phyloP scores from a whole-genome alignment of 1,140 invertebrate species.

The Drosophila repletoides region DNA sequence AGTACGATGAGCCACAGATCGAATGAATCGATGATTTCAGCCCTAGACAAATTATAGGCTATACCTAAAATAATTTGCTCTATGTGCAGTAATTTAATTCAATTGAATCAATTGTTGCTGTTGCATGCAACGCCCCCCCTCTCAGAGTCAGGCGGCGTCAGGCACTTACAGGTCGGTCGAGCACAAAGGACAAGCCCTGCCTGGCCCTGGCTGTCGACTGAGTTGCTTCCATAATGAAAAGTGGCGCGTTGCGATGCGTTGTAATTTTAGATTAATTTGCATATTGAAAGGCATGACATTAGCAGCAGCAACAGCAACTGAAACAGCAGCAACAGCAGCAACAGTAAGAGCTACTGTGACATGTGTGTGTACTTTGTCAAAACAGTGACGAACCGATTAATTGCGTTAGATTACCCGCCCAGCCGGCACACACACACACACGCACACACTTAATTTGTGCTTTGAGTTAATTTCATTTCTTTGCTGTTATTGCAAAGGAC shows the following conservation, averaged over 20 bases:
- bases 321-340: conserved; percentile 8
- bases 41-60: not conserved
- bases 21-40: not conserved
- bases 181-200: not conserved
- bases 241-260: conserved; percentile 24
- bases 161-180: not conserved
- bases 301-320: conserved; percentile 7
- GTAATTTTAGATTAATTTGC: conserved; percentile 75
- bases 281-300: conserved; percentile 67
- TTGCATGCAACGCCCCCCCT: not conserved
- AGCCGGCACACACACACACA: conserved; percentile 2
- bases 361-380: conserved; percentile 58
- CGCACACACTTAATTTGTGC: conserved; percentile 59
- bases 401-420: conserved; percentile 71
- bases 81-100: conserved; percentile 17
- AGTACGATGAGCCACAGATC: too few species aligned
- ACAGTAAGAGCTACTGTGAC: conserved; percentile 23
- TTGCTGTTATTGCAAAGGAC: conserved; percentile 73
- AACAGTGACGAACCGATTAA: conserved; percentile 79
- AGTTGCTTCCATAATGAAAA: not conserved
- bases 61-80: not conserved
- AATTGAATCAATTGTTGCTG: conserved; percentile 20
- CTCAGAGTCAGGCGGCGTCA: not conserved
- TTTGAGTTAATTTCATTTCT: conserved; percentile 74
- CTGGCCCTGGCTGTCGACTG: too few species aligned